Evolutionary conservation across 2,113 vertebrate species (phyloP).

Genomic region (Microtus oregoni): DNA sequence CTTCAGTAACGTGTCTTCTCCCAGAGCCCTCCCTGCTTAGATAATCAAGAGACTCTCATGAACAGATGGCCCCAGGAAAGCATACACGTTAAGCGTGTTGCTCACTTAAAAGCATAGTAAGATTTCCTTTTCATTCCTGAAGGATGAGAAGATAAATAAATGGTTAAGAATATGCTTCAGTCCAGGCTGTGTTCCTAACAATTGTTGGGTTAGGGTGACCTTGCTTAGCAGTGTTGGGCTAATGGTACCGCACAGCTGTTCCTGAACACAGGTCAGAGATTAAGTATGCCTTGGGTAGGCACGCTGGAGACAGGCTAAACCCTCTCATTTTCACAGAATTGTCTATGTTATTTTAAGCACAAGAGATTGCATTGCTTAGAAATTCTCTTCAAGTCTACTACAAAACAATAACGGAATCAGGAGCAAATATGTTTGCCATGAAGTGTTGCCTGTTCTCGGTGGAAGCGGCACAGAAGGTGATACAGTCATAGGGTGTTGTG

Average conservation of each 20-base stretch:
- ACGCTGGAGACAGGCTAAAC: slow-evolving; percentile 72
- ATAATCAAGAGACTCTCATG: slow-evolving; percentile 77
- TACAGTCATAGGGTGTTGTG: not conserved
- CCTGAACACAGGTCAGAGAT: slow-evolving; percentile 72
- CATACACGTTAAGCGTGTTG: slow-evolving; percentile 31
- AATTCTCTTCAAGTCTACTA: slow-evolving; percentile 70
- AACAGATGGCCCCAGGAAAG: slow-evolving; percentile 68
- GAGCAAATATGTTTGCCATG: slow-evolving; percentile 10
- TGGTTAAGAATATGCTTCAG: slow-evolving; percentile 61
- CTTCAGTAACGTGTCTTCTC: slow-evolving; percentile 11
- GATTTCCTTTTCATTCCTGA: slow-evolving; percentile 82
- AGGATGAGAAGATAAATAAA: slow-evolving; percentile 71
- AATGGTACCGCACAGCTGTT: slow-evolving; percentile 69
- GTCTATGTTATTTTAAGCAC: slow-evolving; percentile 73
- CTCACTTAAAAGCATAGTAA: slow-evolving; percentile 66
- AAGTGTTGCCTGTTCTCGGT: not conserved
- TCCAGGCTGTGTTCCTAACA: not conserved
- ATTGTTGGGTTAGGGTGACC: slow-evolving; percentile 70
- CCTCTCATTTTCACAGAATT: slow-evolving; percentile 75
- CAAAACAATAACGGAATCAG: slow-evolving; percentile 38
- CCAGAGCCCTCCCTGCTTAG: not conserved
- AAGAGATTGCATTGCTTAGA: slow-evolving; percentile 66
- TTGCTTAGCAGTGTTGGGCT: slow-evolving; percentile 63
- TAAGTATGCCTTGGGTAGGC: slow-evolving; percentile 74
- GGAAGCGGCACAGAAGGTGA: not conserved